Conservation (phyloP, 1,140 invertebrate species). For the Lasioglossum albipes region DNA sequence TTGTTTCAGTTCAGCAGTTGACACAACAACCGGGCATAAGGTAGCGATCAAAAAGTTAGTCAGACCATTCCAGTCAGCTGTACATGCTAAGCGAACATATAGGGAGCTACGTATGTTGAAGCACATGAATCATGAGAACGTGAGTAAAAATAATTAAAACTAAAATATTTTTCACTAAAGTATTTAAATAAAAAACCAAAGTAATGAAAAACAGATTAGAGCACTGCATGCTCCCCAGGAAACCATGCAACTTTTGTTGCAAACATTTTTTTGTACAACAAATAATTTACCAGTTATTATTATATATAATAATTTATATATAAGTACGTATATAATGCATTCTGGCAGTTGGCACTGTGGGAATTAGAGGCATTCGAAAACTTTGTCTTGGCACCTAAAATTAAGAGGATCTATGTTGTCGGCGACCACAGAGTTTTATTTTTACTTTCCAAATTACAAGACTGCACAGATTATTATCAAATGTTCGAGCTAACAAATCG, state of each 20-base stretch:
- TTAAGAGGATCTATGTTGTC: constrained; percentile 1
- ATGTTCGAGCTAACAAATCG: neutral
- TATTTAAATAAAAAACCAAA: too few relatives aligned
- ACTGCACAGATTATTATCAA: neutral
- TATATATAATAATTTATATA: too few relatives aligned
- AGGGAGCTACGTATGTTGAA: constrained; percentile 97
- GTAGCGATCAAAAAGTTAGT: constrained; percentile 99
- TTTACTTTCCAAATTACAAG: neutral
- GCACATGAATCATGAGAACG: constrained; percentile 99
- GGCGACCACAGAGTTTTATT: neutral
- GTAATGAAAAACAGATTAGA: too few relatives aligned
- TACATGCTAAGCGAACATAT: constrained; percentile 99
- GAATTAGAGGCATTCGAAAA: constrained; percentile 6
- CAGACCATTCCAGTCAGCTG: constrained; percentile 97
- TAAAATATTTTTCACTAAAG: too few relatives aligned
- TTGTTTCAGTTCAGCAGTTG: constrained; percentile 88
- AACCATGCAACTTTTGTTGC: too few relatives aligned
- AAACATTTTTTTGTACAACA: too few relatives aligned
- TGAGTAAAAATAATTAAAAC: constrained; percentile 78
- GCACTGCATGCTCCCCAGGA: too few relatives aligned
- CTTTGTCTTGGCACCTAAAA: constrained; percentile 29
- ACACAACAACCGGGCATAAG: constrained; percentile 87
- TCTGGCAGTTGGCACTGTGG: constrained; percentile 36
- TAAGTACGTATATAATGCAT: constrained; percentile 1
- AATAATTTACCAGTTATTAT: too few relatives aligned